Conservation (phyloP, 2,113 vertebrate genomes). For the Pardalotus punctatus region DNA sequence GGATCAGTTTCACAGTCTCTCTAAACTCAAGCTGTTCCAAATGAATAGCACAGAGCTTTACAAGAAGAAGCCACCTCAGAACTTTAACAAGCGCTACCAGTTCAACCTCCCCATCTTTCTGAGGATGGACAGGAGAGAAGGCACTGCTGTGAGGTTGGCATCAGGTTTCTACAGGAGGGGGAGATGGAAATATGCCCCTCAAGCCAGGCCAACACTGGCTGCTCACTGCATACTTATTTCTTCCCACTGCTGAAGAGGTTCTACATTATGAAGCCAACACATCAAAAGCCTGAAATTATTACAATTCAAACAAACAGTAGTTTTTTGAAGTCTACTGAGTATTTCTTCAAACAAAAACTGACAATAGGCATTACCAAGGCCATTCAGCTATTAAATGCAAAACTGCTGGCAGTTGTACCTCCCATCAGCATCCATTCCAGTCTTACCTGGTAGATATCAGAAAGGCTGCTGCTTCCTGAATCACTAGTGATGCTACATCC, state of each 20-base stretch:
- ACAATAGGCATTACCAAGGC: neutral
- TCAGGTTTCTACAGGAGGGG: neutral
- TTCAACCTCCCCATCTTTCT: neutral
- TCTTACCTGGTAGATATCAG: slow-evolving; percentile 99
- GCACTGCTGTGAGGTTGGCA: neutral
- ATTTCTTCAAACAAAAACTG: neutral
- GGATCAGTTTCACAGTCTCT: neutral
- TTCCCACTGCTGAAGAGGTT: neutral
- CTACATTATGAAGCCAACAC: neutral
- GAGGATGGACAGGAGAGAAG: neutral
- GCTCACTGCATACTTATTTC: neutral
- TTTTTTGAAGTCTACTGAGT: neutral
- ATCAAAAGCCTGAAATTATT: neutral
- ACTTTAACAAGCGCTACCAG: neutral
- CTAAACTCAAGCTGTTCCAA: neutral
- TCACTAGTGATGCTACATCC: slow-evolving; percentile 99
- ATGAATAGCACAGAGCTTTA: neutral
- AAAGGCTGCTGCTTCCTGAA: slow-evolving; percentile 99
- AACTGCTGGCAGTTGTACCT: neutral
- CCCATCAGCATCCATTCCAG: neutral
- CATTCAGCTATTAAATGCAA: neutral
- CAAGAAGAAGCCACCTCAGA: neutral
- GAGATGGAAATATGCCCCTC: neutral
- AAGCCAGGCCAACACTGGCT: neutral
- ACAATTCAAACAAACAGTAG: neutral